phyloP scores from a whole-genome alignment of 2,888 invertebrate genomes.

The Papilio gigon region DNA sequence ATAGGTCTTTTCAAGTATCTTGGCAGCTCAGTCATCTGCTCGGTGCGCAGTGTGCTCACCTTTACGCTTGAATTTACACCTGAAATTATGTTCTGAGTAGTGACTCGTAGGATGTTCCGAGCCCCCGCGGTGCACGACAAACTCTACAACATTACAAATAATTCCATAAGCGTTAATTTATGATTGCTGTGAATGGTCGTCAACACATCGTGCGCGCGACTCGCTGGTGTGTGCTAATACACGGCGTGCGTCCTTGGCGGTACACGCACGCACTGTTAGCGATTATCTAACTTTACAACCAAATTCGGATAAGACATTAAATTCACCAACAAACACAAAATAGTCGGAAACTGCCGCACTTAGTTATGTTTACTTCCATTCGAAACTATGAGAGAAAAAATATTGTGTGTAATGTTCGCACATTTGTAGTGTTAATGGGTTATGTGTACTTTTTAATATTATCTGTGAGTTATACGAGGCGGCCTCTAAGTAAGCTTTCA shows the following conservation, averaged over 20 bases:
- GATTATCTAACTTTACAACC: conserved; percentile 3
- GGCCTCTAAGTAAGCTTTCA: conserved; percentile 9
- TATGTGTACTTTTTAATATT: conserved; percentile 4
- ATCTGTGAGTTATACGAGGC: conserved; percentile 1
- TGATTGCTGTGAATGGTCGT: not conserved
- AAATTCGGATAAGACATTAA: not conserved
- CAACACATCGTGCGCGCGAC: not conserved
- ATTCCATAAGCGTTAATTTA: not conserved
- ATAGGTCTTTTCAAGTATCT: too few relatives aligned
- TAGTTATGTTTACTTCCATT: conserved; percentile 12
- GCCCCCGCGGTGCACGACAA: too few relatives aligned
- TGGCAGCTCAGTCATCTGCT: too few relatives aligned
- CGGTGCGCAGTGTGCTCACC: too few relatives aligned
- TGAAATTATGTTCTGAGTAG: too few relatives aligned
- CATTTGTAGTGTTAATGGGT: conserved; percentile 19
- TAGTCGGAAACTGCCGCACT: conserved; percentile 28
- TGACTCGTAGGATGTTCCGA: too few relatives aligned
- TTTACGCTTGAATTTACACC: too few relatives aligned
- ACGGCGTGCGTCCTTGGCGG: not conserved
- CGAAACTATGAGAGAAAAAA: not conserved
- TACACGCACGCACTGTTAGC: not conserved
- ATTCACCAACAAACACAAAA: conserved; percentile 6
- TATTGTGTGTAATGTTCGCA: not conserved
- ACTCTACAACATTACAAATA: too few relatives aligned
- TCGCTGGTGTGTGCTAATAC: not conserved